Base-by-base conservation (phyloP, 2,113 vertebrate species). In the Geococcyx californianus region DNA sequence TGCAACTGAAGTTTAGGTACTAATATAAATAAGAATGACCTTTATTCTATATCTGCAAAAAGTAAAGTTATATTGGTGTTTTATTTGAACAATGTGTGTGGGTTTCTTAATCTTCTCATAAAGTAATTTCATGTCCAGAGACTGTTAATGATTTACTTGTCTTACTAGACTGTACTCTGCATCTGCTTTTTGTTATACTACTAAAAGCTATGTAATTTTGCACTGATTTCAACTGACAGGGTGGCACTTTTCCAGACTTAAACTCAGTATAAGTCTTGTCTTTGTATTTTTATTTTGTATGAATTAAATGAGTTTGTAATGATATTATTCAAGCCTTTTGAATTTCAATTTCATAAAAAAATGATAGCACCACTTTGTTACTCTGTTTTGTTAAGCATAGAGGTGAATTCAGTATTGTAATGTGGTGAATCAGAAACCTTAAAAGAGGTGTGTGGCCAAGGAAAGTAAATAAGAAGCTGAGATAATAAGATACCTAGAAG, bases 381-480 rank as follows among this genome's bases (percentile, higher is more conserved):
- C 23, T 63, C 14, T 17, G 25, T 68, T 64, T 82, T 52, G 23
- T 19, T 51, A 56, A 80, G 4, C 6, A 11, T 11, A 78, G 15
- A 2, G 1, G 7, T 52, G 15, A 19, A 40, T 84, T 86, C 21
- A 63, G 3, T 25, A 15, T 40, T 25, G 6, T 59, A 74, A 36
- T 52, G 11, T 55, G n/a, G n/a, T 85, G 13, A 91, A 73, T 51
- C 23, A 63, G 18, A 89, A 91, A 69, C 36, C 17, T 63, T 62
- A 76, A 12, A 40, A 21, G 42, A 70, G 8, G 62, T 64, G 8
- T 40, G 16, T 56, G 17, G 5, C 55, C 74, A 7, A 47, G 10
- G 6, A 93, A 91, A 83, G 78, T 72, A 95, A 94, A 92, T 79
- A 97, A 92, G 92, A 93, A 96, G 96, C 79, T 60, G 54, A 94